A percentile compares a stretch with the other conserved stretches of the same genome.
phyloP scores from a whole-genome alignment of 2,888 invertebrate species.

The Anticlea derivata region DNA sequence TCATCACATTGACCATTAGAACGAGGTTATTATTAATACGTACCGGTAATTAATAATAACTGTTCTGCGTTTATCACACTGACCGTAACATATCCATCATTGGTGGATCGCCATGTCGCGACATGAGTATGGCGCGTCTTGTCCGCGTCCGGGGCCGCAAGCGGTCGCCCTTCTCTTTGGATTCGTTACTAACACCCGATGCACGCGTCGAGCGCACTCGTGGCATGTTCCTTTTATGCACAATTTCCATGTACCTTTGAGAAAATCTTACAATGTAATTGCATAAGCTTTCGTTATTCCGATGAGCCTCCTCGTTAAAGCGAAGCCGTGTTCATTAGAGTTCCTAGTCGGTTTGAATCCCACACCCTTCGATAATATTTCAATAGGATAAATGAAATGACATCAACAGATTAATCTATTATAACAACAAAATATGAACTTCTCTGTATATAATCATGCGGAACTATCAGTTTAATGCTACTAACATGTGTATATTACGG shows the following conservation, averaged over 20 bases:
- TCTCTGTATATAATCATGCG: slow-evolving; percentile 55
- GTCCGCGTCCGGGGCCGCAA: slow-evolving; percentile 24
- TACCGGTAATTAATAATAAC: no score
- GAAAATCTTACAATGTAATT: slow-evolving; percentile 59
- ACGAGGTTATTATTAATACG: no score
- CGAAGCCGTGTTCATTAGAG: slow-evolving; percentile 58
- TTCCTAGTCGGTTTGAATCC: slow-evolving; percentile 58
- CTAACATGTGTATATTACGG: slow-evolving; percentile 68
- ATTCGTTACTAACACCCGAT: slow-evolving; percentile 62
- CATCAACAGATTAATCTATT: slow-evolving; percentile 77
- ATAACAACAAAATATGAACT: slow-evolving; percentile 76
- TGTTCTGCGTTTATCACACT: no score
- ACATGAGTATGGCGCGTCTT: slow-evolving; percentile 18
- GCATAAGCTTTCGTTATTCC: slow-evolving; percentile 60
- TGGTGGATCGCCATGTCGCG: slow-evolving; percentile 29
- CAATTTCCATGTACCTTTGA: slow-evolving; percentile 55
- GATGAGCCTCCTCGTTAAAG: slow-evolving; percentile 72
- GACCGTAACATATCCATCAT: no score
- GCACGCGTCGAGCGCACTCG: slow-evolving; percentile 10
- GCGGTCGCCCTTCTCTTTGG: slow-evolving; percentile 54
- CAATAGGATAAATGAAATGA: slow-evolving; percentile 59
- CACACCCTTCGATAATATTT: slow-evolving; percentile 64
- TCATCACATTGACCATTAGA: no score
- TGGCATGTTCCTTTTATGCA: slow-evolving; percentile 54
- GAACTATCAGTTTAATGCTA: slow-evolving; percentile 54